Evolutionary conservation across 2,888 invertebrate species (phyloP).

Genomic region (Craniophora ligustri): DNA sequence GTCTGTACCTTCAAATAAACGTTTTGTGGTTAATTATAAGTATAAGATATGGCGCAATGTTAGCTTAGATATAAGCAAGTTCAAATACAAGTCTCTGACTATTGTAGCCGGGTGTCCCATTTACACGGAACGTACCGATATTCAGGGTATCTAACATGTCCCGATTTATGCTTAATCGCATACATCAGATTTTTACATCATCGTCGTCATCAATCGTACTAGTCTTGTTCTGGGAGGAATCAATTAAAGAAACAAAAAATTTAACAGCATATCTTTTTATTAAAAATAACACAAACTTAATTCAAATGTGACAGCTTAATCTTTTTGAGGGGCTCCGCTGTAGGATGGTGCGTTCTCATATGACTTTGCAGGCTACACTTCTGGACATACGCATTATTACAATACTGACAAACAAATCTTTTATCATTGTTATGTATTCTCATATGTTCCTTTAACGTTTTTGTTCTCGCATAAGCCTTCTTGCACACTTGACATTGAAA

Average conservation of each 20-base stretch:
- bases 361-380: conserved; percentile 82
- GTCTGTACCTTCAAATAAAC: too few relatives aligned
- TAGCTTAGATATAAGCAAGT: too few relatives aligned
- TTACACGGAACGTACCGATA: too few relatives aligned
- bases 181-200: too few relatives aligned
- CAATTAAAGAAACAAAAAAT: not conserved
- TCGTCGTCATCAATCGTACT: too few relatives aligned
- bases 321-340: conserved; percentile 60
- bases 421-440: conserved; percentile 80
- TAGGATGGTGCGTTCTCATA: conserved; percentile 76
- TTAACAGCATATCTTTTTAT: conserved; percentile 18
- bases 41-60: too few relatives aligned
- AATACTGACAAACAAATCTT: conserved; percentile 79
- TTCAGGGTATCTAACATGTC: too few relatives aligned
- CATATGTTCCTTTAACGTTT: conserved; percentile 77
- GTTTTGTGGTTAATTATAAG: too few relatives aligned
- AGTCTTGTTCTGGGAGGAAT: too few relatives aligned
- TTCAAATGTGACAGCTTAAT: conserved; percentile 23
- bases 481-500: conserved; percentile 82
- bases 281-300: conserved; percentile 9
- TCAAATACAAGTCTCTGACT: too few relatives aligned
- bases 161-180: too few relatives aligned
- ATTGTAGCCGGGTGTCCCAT: too few relatives aligned
- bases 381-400: conserved; percentile 77
- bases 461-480: conserved; percentile 74